A percentile compares a stretch with the other conserved stretches of the same genome.
Conservation (phyloP, 2,113 vertebrate genomes). For the Ptilorrhoa leucosticta region DNA sequence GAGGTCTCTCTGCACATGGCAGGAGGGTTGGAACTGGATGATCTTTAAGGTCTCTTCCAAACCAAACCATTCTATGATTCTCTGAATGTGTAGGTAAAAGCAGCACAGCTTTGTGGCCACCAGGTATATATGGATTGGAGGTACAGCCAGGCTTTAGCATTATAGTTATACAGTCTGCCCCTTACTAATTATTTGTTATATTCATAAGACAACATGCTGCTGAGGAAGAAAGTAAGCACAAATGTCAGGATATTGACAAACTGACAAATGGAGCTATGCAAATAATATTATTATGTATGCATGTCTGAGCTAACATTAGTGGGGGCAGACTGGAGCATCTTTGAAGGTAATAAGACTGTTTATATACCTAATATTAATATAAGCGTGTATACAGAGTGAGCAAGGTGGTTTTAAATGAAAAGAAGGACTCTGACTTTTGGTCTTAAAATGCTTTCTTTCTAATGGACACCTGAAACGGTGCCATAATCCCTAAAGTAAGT, state of each 20-base stretch:
- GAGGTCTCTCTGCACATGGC: neutral
- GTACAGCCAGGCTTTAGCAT: neutral
- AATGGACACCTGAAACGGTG: neutral
- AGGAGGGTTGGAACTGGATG: neutral
- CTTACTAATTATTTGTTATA: neutral
- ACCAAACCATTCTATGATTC: neutral
- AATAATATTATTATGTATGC: neutral
- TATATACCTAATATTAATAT: neutral
- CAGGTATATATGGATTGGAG: neutral
- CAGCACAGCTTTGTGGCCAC: neutral
- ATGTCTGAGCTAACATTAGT: neutral
- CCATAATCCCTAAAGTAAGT: neutral
- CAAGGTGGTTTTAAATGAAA: neutral
- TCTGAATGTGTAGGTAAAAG: neutral
- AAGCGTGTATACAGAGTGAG: neutral
- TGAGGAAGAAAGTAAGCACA: neutral
- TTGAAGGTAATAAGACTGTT: neutral
- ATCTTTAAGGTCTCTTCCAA: neutral
- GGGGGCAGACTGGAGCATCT: neutral
- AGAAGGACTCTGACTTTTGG: neutral
- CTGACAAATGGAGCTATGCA: neutral
- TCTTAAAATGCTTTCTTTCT: neutral
- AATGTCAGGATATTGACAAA: neutral
- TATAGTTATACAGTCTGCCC: neutral
- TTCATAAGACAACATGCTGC: neutral